A percentile compares a stretch with the other conserved stretches of the same genome.
phyloP scores from a whole-genome alignment of 1,140 invertebrate species.

The Aethina tumida region DNA sequence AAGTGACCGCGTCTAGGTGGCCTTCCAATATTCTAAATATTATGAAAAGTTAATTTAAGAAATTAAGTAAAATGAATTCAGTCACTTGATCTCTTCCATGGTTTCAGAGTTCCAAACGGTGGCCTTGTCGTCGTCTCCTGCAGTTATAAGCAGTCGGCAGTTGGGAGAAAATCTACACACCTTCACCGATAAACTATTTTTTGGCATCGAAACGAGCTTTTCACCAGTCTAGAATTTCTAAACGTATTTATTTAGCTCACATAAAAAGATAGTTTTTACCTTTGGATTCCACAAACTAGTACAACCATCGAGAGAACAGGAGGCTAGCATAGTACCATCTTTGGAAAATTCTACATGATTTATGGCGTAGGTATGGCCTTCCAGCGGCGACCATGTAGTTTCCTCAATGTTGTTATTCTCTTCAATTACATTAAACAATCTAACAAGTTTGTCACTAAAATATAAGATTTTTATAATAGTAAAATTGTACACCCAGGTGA shows the following conservation, averaged over 20 bases:
- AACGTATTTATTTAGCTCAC: neutral
- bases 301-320: conserved; percentile 64
- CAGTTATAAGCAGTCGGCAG: conserved; percentile 50
- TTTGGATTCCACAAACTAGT: conserved; percentile 55
- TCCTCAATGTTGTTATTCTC: conserved; percentile 38
- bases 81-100: conserved; percentile 40
- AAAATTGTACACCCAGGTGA: conserved; percentile 4
- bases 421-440: conserved; percentile 37
- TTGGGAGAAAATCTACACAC: conserved; percentile 59
- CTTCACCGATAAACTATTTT: conserved; percentile 31
- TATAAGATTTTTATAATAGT: neutral
- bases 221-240: conserved; percentile 29
- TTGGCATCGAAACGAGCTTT: conserved; percentile 25
- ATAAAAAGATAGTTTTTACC: conserved; percentile 32
- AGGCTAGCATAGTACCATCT: conserved; percentile 51
- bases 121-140: conserved; percentile 63
- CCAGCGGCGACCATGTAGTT: conserved; percentile 40
- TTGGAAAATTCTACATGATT: conserved; percentile 57
- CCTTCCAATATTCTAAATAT: conserved; percentile 39
- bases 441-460: conserved; percentile 47
- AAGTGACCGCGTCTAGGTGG: conserved; percentile 48
- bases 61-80: conserved; percentile 15
- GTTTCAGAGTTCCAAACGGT: conserved; percentile 52
- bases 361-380: conserved; percentile 51
- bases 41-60: conserved; percentile 3